Conservation (phyloP, 2,888 invertebrate species). For the Hecatera dysodea region DNA sequence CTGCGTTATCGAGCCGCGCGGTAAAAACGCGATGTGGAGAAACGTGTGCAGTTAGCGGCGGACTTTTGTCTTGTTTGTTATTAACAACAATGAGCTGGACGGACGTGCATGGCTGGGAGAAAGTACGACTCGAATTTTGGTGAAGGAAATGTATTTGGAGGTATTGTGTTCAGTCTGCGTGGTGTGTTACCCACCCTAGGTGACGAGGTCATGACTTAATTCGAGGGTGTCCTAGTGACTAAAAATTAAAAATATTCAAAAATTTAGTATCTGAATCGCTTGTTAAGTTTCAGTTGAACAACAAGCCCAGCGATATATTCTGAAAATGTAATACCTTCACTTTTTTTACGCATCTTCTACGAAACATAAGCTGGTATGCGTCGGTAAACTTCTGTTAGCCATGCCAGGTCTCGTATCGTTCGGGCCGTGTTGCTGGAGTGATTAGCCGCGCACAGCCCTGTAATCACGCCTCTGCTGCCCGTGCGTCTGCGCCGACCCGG, state of each 20-base stretch:
- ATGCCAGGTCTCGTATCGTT: constrained; percentile 68
- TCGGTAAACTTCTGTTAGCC: constrained; percentile 64
- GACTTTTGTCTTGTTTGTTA: constrained; percentile 88
- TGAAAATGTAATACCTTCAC: background rate
- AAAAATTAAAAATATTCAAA: background rate
- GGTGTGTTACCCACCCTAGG: too few species aligned
- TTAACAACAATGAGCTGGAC: constrained; percentile 84
- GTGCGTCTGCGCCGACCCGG: constrained; percentile 86
- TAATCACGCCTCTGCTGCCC: constrained; percentile 89
- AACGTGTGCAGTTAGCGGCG: constrained; percentile 83
- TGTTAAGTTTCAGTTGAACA: background rate
- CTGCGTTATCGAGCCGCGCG: constrained; percentile 69
- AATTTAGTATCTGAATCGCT: background rate
- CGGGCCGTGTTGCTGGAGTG: constrained; percentile 84
- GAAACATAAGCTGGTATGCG: background rate
- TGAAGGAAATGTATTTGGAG: background rate
- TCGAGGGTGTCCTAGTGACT: background rate
- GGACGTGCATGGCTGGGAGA: constrained; percentile 64
- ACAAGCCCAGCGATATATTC: background rate
- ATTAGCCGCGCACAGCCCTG: constrained; percentile 87
- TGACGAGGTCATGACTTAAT: background rate
- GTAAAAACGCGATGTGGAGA: constrained; percentile 73
- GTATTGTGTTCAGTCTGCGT: background rate
- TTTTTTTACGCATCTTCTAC: background rate
- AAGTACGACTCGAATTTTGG: constrained; percentile 63